Base-by-base conservation (phyloP, 2,888 invertebrate genomes). In the Cantharis flavilabris region DNA sequence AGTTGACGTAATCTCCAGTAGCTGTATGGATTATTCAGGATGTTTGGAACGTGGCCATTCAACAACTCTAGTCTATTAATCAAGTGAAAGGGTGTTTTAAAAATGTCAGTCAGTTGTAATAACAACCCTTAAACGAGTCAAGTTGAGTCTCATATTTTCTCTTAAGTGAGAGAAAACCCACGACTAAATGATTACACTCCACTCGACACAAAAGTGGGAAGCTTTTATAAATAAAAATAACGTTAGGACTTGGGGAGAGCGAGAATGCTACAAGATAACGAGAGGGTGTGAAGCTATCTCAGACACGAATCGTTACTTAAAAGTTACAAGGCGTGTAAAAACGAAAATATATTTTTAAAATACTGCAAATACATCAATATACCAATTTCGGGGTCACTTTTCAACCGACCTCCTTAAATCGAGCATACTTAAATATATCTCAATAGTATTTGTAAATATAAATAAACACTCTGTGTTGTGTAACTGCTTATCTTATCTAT, bases 181-280 rank as follows among this genome's bases (percentile, higher is more conserved):
- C 20, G 26, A 67, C 23, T 67, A 67, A 67, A 67, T 67, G 65
- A 67, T 67, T 67, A 67, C 16, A 67, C 65, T 23, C 26, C 26
- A 67, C 65, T 67, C 65, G 65, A 67, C 23, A 23, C 16, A 67
- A 14, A 65, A 67, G 26, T 67, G 13, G 65, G 65, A 67, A 23
- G 65, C 65, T 67, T 67, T 67, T 67, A 67, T 67, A 67, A 67
- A 67, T 67, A 67, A 67, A 67, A 67, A 67, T 67, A 18, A 23
- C n/a, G 49, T 23, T 67, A 30, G 5, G 65, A 20, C 65, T 23
- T 20, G 26, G 26, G 26, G 20, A 67, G 65, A 26, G n/a, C 13
- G 65, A 13, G 26, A 67, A 23, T 67, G 20, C 26, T 67, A 26
- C 26, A 67, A n/a, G 49, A 13, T 11, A 16, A 64, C 1, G n/a